phyloP scores from a whole-genome alignment of 2,888 invertebrate species.

The Sarcophaga caerulescens region DNA sequence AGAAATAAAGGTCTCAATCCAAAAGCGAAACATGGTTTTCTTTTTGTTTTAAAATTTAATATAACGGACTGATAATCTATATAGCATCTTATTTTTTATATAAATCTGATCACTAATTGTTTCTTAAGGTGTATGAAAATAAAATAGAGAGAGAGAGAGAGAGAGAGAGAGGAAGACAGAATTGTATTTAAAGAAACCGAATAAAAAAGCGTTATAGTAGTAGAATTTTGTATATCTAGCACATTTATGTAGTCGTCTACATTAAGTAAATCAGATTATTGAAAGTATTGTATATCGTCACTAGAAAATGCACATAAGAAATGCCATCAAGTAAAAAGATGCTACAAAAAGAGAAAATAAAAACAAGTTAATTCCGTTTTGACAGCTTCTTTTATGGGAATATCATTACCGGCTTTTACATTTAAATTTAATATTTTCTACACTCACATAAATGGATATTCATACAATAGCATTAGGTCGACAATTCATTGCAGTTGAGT shows the following conservation, averaged over 20 bases:
- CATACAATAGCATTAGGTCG: no score
- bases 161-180: no score
- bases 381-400: constrained; percentile 51
- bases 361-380: constrained; percentile 66
- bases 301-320: constrained; percentile 52
- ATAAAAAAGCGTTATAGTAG: neutral
- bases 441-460: neutral
- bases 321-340: constrained; percentile 15
- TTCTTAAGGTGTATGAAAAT: no score
- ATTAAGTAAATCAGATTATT: constrained; percentile 38
- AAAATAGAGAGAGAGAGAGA: neutral
- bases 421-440: neutral
- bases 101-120: no score
- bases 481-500: neutral
- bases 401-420: constrained; percentile 40
- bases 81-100: neutral
- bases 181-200: neutral
- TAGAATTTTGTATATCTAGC: no score
- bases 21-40: no score
- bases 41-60: constrained; percentile 31
- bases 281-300: constrained; percentile 33
- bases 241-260: no score
- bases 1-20: no score
- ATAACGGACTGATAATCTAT: constrained; percentile 42
- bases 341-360: constrained; percentile 21